Evolutionary conservation across 1,140 invertebrate genomes (phyloP).

Genomic region (Zaprionus ghesquierei): DNA sequence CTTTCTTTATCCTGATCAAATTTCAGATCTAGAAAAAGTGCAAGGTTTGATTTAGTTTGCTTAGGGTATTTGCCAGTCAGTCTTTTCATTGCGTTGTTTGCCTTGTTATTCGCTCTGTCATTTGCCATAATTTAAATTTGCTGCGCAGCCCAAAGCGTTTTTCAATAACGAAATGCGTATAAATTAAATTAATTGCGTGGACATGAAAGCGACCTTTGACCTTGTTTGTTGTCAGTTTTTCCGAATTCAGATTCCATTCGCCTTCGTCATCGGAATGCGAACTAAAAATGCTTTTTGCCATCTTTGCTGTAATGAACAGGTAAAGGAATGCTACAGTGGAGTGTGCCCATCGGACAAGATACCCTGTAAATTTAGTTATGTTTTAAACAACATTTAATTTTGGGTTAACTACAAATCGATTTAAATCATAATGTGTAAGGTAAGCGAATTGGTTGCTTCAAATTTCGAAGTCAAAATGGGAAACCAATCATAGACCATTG

Average conservation of each 20-base stretch:
- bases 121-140: constrained; percentile 50
- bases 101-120: constrained; percentile 16
- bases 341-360: too few species aligned
- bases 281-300: background rate
- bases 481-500: too few species aligned
- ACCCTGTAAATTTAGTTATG: too few species aligned
- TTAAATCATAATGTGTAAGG: too few species aligned
- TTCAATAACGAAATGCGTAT: constrained; percentile 54
- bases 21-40: too few species aligned
- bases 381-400: too few species aligned
- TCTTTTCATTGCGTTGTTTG: background rate
- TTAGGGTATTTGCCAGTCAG: constrained; percentile 8
- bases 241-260: background rate
- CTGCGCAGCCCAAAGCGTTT: constrained; percentile 41
- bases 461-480: too few species aligned
- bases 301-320: background rate
- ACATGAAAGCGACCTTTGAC: constrained; percentile 44
- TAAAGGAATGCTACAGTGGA: too few species aligned
- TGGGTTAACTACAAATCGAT: too few species aligned
- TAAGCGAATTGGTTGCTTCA: too few species aligned
- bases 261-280: constrained; percentile 2
- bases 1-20: too few species aligned
- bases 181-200: constrained; percentile 65
- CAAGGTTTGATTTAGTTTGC: too few species aligned
- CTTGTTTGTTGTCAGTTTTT: constrained; percentile 40